Percentiles rank a stretch among this genome's conserved stretches.
Evolutionary conservation across 2,797 vertebrate species (phyloP).

Genomic region (Anguilla anguilla): DNA sequence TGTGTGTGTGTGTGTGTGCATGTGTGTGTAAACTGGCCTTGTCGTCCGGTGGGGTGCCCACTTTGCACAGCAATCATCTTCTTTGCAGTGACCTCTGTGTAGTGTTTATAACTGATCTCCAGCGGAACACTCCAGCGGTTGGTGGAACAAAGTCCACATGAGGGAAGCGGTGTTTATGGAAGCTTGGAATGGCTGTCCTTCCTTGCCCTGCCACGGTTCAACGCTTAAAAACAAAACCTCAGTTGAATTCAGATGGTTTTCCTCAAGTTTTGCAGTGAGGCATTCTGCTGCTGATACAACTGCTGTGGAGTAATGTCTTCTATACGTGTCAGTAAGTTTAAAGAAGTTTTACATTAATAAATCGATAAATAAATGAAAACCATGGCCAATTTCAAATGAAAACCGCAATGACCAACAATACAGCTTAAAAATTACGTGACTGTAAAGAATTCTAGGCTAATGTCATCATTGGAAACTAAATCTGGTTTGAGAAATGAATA

Average conservation of each 20-base stretch:
- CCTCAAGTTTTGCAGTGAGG: background rate
- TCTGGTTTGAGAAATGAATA: background rate
- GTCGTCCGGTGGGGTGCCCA: background rate
- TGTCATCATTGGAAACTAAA: background rate
- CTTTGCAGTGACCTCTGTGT: background rate
- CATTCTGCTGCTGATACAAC: background rate
- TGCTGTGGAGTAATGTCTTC: background rate
- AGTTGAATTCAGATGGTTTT: background rate
- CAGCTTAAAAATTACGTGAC: background rate
- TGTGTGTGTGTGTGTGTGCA: background rate
- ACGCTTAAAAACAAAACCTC: background rate
- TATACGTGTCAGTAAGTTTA: background rate
- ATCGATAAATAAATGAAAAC: too few relatives aligned
- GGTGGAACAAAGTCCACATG: conserved; percentile 5
- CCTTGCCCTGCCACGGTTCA: background rate
- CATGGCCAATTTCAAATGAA: background rate
- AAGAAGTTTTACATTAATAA: background rate
- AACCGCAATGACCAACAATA: background rate
- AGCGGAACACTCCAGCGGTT: background rate
- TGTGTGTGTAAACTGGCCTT: background rate
- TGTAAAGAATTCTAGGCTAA: background rate
- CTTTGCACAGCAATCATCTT: background rate
- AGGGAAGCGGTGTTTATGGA: background rate
- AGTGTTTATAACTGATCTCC: background rate
- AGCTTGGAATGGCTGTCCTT: background rate